These are phyloP conservation scores for Holacanthella duospinosa DNA, from an alignment of 2,888 invertebrate species.

Conservation along the genomic window DNA sequence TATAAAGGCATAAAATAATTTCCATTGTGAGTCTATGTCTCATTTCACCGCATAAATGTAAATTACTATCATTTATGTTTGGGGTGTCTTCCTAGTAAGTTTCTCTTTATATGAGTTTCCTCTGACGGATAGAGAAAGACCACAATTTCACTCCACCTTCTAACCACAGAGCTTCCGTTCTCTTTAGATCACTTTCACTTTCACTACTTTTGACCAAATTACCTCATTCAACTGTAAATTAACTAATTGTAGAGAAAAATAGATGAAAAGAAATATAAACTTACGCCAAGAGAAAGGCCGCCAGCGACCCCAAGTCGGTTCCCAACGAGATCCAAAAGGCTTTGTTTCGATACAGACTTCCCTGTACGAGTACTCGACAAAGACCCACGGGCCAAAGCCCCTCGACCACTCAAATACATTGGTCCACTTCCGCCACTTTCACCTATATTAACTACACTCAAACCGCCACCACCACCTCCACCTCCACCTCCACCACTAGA, in stretches of 20 bases:
- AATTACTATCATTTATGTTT: neutral
- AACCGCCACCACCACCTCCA: constrained; percentile 17
- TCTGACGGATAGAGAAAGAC: neutral
- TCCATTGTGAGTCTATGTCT: too few relatives aligned
- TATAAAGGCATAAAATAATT: too few relatives aligned
- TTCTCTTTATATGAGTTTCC: neutral
- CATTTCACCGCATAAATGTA: neutral
- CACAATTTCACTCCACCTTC: neutral
- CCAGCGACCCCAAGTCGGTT: constrained; percentile 57
- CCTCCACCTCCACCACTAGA: neutral
- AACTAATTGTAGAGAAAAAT: neutral
- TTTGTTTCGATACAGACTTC: constrained; percentile 53
- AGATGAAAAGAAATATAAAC: neutral
- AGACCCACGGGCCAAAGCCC: constrained; percentile 32
- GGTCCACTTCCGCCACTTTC: constrained; percentile 23
- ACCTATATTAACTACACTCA: constrained; percentile 19
- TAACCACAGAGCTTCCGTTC: neutral
- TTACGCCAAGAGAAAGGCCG: constrained; percentile 37
- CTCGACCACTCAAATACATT: constrained; percentile 27
- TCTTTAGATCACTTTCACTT: neutral
- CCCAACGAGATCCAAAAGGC: constrained; percentile 60
- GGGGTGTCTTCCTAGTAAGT: neutral
- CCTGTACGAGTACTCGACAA: constrained; percentile 36
- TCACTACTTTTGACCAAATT: neutral
- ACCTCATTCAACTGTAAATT: neutral